Evolutionary conservation across 2,888 invertebrate genomes (phyloP).

Genomic region (Clusia tigrina): DNA sequence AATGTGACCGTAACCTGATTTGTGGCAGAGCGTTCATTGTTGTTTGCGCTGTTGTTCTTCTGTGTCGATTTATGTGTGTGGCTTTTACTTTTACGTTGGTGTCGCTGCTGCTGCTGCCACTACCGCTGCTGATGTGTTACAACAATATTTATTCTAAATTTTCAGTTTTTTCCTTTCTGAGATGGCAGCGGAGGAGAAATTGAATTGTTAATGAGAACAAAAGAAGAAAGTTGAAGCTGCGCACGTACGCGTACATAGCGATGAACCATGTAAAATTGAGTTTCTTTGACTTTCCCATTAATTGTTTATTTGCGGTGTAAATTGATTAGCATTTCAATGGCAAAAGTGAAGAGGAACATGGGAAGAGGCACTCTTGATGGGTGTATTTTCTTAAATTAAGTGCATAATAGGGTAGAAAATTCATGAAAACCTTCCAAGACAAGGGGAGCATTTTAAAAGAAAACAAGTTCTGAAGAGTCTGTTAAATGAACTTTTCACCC

Average conservation of each 20-base stretch:
- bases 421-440: too few species aligned
- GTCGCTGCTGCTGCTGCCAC: too few species aligned
- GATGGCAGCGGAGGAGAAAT: background rate
- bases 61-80: background rate
- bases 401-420: too few species aligned
- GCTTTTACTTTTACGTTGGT: conserved; percentile 1
- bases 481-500: too few species aligned
- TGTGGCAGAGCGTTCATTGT: conserved; percentile 8
- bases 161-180: background rate
- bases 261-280: background rate
- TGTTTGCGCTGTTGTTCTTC: conserved; percentile 1
- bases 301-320: background rate
- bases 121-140: background rate
- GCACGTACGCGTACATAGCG: background rate
- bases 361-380: too few species aligned
- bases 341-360: too few species aligned
- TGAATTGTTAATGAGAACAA: background rate
- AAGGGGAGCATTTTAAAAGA: too few species aligned
- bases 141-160: background rate
- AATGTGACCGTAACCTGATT: conserved; percentile 24
- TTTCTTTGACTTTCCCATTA: background rate
- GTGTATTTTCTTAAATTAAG: too few species aligned
- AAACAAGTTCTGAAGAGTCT: too few species aligned
- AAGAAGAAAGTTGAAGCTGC: background rate
- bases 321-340: background rate